Base-by-base conservation (phyloP, 2,797 vertebrate species). In the Martes flavigula region DNA sequence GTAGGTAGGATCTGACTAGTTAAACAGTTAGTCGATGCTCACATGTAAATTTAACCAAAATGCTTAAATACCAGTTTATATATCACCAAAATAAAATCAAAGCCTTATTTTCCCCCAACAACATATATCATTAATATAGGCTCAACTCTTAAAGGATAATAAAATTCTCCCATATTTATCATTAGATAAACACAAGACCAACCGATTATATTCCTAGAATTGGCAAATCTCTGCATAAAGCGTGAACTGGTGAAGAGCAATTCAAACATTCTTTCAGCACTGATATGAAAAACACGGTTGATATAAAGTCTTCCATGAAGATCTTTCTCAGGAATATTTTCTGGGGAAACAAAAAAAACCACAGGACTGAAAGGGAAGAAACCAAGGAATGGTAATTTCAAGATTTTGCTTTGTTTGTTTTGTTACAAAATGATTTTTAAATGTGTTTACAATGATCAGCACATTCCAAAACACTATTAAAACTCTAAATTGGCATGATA, bases 231-330 rank as follows among this genome's bases (percentile, higher is more conserved):
- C 98, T 98, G 99, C 94, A 99, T 98, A 98, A 99, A 99, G 96
- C 94, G 97, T 30, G 99, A 99, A 96, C 99, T 99, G 0, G 99
- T 99, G 98, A 99, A 99, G 94, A 99, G 99, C 97, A 99, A 97
- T 96, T 99, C 99, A 97, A 99, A 99, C 99, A 99, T 99, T 98
- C 99, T 99, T 94, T 98, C 99, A 25, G 99, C 99, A 77, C 99
- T 99, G 97, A 99, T 99, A 98, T 98, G 99, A 97, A 99, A 99
- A 96, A 99, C 99, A 81, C 98, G 99, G 98, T 99, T 99, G 93
- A 99, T 98, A 96, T 98, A 99, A 87, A 99, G 98, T 96, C 99
- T 99, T 96, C 99, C 99, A 51, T 99, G 99, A 68, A 98, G 98
- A 96, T 99, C 99, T 30, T 98, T 97, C 54, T 98, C 98, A 72